phyloP scores from a whole-genome alignment of 2,797 vertebrate genomes.

The Parauchenoglanis ngamensis region DNA sequence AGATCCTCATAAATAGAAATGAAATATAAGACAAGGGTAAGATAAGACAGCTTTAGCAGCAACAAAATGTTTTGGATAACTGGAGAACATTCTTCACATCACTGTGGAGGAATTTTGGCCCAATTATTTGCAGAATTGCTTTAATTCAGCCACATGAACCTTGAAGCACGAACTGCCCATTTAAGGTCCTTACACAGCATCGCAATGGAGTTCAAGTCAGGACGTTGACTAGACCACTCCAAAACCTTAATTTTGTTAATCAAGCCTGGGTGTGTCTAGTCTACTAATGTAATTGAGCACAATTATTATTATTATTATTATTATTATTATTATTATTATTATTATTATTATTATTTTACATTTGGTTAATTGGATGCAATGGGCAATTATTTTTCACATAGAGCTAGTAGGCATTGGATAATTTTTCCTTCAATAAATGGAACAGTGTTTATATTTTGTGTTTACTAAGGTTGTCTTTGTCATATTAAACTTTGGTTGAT shows the following conservation, averaged over 20 bases:
- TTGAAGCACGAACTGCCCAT: not conserved
- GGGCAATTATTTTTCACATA: not conserved
- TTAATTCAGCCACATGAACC: not conserved
- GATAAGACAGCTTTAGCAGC: not conserved
- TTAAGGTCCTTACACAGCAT: not conserved
- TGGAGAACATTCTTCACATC: not conserved
- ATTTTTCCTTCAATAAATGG: not conserved
- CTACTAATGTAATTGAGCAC: not conserved
- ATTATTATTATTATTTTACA: not conserved
- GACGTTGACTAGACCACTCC: not conserved
- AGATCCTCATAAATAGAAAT: not conserved
- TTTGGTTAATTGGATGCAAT: not conserved
- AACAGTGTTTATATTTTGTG: not conserved
- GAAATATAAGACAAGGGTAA: not conserved
- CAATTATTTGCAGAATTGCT: not conserved
- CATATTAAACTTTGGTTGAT: not conserved
- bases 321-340: not conserved
- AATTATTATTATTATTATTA: not conserved
- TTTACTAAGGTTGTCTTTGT: not conserved
- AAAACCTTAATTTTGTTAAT: not conserved
- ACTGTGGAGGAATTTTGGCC: conserved; percentile 2
- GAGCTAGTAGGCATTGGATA: not conserved
- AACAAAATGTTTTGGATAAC: not conserved
- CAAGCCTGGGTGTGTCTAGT: not conserved
- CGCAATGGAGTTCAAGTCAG: not conserved